A percentile compares a stretch with the other conserved stretches of the same genome.
These are phyloP conservation scores for Eutolmus rufibarbis DNA, from an alignment of 2,888 invertebrate species.

Conservation along the genomic window DNA sequence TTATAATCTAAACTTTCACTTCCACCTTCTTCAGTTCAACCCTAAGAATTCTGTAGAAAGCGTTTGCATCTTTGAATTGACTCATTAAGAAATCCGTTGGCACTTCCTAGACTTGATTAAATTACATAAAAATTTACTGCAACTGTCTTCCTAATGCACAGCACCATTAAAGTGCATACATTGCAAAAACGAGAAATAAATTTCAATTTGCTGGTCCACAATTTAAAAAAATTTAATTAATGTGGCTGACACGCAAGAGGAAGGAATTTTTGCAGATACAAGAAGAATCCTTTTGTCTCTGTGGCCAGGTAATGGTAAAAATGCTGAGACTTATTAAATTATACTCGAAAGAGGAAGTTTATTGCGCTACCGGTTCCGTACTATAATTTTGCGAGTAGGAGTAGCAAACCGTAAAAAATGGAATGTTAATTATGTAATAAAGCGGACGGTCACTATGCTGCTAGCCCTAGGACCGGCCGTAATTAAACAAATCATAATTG, in stretches of 20 bases:
- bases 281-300: conserved; percentile 12
- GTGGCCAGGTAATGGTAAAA: background rate
- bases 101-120: background rate
- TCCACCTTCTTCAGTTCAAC: background rate
- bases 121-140: background rate
- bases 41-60: background rate
- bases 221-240: conserved; percentile 27
- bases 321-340: conserved; percentile 39
- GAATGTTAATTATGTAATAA: conserved; percentile 19
- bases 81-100: background rate
- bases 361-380: background rate
- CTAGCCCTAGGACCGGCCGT: background rate
- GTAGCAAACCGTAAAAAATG: conserved; percentile 8
- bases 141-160: background rate
- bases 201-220: conserved; percentile 23
- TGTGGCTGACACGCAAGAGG: background rate
- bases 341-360: background rate
- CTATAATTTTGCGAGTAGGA: background rate
- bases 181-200: conserved; percentile 29
- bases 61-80: background rate
- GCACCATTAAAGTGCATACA: background rate
- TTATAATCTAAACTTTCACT: no score
- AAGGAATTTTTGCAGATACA: conserved; percentile 5
- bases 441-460: background rate
- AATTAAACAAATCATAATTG: conserved; percentile 27